A percentile compares a stretch with the other conserved stretches of the same genome.
Conservation (phyloP, 2,113 vertebrate species). For the Melanocharis versteri region DNA sequence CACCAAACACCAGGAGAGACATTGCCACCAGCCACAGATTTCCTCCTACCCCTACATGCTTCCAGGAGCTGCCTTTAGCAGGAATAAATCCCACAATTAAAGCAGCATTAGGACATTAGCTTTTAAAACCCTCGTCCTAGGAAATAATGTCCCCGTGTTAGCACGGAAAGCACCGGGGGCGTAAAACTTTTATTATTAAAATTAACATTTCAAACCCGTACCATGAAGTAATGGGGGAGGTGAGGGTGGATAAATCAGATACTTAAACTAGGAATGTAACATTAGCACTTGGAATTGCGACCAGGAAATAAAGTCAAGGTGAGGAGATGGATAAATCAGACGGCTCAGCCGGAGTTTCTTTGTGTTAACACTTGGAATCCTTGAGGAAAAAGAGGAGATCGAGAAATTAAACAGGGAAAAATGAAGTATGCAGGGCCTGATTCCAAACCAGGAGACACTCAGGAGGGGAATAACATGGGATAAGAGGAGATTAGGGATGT, state of each 20-base stretch:
- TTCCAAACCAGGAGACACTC: background rate
- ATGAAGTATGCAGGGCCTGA: background rate
- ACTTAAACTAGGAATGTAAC: slow-evolving; percentile 42
- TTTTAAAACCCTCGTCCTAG: slow-evolving; percentile 44
- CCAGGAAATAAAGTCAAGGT: slow-evolving; percentile 68
- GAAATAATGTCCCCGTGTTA: slow-evolving; percentile 14
- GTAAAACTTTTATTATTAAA: slow-evolving; percentile 66
- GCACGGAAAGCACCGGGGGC: background rate
- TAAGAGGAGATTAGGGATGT: background rate
- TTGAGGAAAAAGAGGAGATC: background rate
- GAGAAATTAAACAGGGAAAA: background rate
- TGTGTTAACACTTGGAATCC: background rate
- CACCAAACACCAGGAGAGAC: background rate
- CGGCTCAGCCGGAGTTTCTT: background rate
- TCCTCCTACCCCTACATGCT: background rate
- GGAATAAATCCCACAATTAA: slow-evolving; percentile 64
- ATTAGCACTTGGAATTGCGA: slow-evolving; percentile 31
- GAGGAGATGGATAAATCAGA: slow-evolving; percentile 64
- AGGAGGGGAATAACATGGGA: background rate
- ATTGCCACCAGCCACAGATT: rapidly evolving
- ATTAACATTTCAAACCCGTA: slow-evolving; percentile 66
- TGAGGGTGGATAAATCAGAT: slow-evolving; percentile 55
- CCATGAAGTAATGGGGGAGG: slow-evolving; percentile 55
- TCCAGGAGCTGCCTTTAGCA: background rate
- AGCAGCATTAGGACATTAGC: slow-evolving; percentile 45